These are phyloP conservation scores for Tenthredo amoena DNA, from an alignment of 2,888 invertebrate species.

Conservation along the genomic window DNA sequence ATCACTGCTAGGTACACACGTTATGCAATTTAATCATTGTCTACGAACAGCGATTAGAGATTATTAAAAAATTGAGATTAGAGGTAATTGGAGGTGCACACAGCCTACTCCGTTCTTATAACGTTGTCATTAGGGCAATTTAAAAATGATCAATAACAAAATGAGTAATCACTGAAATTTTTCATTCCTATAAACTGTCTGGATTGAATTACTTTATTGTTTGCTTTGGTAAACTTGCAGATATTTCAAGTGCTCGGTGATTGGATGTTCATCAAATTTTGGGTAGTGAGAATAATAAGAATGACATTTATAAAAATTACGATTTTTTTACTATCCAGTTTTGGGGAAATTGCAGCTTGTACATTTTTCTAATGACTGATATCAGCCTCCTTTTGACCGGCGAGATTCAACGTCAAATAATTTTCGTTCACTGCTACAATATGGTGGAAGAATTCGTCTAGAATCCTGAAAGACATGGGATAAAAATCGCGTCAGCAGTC, in stretches of 20 bases:
- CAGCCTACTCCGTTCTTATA: neutral
- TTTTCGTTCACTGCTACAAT: conserved; percentile 84
- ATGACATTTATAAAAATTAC: too few species aligned
- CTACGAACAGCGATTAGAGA: neutral
- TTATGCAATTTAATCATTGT: neutral
- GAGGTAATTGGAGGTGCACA: neutral
- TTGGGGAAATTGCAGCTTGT: neutral
- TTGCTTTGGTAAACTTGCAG: too few species aligned
- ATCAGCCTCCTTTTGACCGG: conserved; percentile 76
- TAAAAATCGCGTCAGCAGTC: neutral
- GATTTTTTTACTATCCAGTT: too few species aligned
- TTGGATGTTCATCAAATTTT: too few species aligned
- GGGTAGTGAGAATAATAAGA: too few species aligned
- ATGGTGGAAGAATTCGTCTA: conserved; percentile 82
- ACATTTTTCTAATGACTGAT: conserved; percentile 81
- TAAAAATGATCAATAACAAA: neutral
- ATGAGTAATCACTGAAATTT: too few species aligned
- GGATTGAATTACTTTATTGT: too few species aligned
- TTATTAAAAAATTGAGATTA: neutral
- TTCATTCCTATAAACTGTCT: too few species aligned
- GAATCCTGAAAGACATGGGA: conserved; percentile 79
- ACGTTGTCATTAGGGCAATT: neutral
- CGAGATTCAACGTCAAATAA: conserved; percentile 82
- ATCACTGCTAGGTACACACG: neutral
- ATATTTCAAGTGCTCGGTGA: too few species aligned